Percentiles rank a stretch among this genome's conserved stretches.
phyloP scores from a whole-genome alignment of 2,113 vertebrate species.

The Gymnogyps californianus region DNA sequence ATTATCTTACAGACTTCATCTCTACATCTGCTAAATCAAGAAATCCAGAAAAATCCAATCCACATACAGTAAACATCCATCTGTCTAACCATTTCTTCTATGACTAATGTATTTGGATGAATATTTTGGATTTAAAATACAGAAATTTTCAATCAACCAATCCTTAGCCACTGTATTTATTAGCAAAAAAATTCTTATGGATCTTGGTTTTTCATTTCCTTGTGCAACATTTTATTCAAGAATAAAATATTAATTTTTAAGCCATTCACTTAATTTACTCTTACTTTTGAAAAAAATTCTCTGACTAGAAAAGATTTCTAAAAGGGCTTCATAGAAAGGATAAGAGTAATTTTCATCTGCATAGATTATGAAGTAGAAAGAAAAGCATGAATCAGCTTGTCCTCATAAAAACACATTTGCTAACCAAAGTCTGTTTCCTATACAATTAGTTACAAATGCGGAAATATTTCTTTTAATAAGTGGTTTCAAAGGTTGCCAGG shows the following conservation, averaged over 20 bases:
- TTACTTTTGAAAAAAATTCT: not conserved
- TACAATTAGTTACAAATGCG: not conserved
- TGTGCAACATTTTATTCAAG: not conserved
- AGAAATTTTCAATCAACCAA: not conserved
- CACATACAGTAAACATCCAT: not conserved
- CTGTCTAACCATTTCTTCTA: not conserved
- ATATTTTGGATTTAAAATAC: not conserved
- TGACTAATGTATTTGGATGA: not conserved
- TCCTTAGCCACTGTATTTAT: not conserved
- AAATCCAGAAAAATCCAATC: slow-evolving; percentile 17
- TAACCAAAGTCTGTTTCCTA: not conserved
- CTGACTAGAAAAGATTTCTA: not conserved
- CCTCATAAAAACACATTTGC: not conserved
- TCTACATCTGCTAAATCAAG: slow-evolving; percentile 34
- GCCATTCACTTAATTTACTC: not conserved
- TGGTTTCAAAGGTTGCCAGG: not conserved
- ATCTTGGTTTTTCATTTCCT: not conserved
- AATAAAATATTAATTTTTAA: not conserved
- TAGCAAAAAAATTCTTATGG: not conserved
- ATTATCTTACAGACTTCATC: slow-evolving; percentile 31
- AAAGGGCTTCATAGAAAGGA: not conserved
- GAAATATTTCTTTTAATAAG: slow-evolving; percentile 8
- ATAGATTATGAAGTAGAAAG: not conserved
- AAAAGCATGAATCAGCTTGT: slow-evolving; percentile 23
- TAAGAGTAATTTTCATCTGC: not conserved